Evolutionary conservation across 2,113 vertebrate species (phyloP).

Genomic region (Callopanchax toddi): DNA sequence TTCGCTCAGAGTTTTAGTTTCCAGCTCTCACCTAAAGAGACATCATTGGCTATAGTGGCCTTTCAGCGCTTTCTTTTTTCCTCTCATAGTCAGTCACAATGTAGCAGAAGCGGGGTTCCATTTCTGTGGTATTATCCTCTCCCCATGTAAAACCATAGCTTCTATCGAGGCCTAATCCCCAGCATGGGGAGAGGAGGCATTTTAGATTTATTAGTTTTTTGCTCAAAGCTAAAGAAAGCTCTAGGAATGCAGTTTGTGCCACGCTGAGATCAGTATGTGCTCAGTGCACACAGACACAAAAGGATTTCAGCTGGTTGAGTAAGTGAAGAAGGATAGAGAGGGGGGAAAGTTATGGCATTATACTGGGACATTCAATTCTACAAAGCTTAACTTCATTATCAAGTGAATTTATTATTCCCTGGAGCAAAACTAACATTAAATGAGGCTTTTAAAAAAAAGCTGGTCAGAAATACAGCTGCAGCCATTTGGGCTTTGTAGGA

Average conservation of each 20-base stretch:
- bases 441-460: conserved; percentile 71
- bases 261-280: conserved; percentile 66
- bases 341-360: conserved; percentile 33
- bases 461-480: conserved; percentile 61
- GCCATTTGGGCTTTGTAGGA: conserved; percentile 58
- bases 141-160: conserved; percentile 64
- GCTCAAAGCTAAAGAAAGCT: conserved; percentile 66
- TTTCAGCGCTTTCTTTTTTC: conserved; percentile 37
- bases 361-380: conserved; percentile 49
- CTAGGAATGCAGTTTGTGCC: conserved; percentile 65
- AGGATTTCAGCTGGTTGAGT: conserved; percentile 56
- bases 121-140: conserved; percentile 66
- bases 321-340: conserved; percentile 28
- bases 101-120: conserved; percentile 60
- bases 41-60: conserved; percentile 43
- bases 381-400: conserved; percentile 75
- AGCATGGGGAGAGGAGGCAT: conserved; percentile 51
- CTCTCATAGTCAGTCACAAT: conserved; percentile 36
- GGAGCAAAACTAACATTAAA: conserved; percentile 71
- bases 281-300: conserved; percentile 62
- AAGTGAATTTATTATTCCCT: conserved; percentile 72
- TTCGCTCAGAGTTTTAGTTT: conserved; percentile 28
- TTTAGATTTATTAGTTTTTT: conserved; percentile 68
- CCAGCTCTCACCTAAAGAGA: conserved; percentile 49
- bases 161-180: conserved; percentile 68